phyloP scores from a whole-genome alignment of 2,888 invertebrate species.

The Drosophila peninsularis region DNA sequence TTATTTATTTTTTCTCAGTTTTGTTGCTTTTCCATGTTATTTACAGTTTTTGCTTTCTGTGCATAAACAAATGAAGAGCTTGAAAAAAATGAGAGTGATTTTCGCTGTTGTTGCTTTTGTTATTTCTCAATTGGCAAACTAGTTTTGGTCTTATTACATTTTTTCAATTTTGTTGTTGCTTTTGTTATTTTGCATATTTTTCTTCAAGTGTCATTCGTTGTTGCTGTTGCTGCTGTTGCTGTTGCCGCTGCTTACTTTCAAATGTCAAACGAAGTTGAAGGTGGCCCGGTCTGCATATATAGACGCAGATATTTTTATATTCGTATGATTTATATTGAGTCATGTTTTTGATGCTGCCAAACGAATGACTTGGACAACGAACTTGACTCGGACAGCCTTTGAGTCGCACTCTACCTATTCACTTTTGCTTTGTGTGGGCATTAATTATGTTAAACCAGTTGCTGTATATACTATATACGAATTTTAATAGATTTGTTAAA shows the following conservation, averaged over 20 bases:
- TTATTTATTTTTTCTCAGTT: not conserved
- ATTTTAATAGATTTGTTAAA: conserved; percentile 1
- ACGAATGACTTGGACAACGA: conserved; percentile 66
- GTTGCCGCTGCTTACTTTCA: conserved; percentile 62
- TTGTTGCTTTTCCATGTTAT: not conserved
- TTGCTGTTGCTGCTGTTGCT: conserved; percentile 23
- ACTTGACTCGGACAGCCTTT: conserved; percentile 54
- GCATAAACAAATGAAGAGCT: conserved; percentile 65
- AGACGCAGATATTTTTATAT: conserved; percentile 41
- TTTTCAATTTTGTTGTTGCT: conserved; percentile 19
- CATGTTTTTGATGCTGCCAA: conserved; percentile 45
- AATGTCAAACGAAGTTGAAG: conserved; percentile 77
- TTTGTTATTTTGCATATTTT: conserved; percentile 66
- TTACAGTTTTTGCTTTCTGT: conserved; percentile 48
- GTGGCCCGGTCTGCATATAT: conserved; percentile 64
- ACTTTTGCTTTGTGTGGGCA: conserved; percentile 33
- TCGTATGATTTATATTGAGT: conserved; percentile 68
- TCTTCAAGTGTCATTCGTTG: conserved; percentile 60
- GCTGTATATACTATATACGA: not conserved
- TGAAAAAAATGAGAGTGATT: conserved; percentile 70
- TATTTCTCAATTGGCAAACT: conserved; percentile 53
- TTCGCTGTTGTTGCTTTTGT: conserved; percentile 14
- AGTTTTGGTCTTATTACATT: conserved; percentile 43
- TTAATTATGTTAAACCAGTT: conserved; percentile 27
- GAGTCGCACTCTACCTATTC: conserved; percentile 18